These are phyloP conservation scores for Perithous albicinctus DNA, from an alignment of 2,888 invertebrate species.

Conservation along the genomic window DNA sequence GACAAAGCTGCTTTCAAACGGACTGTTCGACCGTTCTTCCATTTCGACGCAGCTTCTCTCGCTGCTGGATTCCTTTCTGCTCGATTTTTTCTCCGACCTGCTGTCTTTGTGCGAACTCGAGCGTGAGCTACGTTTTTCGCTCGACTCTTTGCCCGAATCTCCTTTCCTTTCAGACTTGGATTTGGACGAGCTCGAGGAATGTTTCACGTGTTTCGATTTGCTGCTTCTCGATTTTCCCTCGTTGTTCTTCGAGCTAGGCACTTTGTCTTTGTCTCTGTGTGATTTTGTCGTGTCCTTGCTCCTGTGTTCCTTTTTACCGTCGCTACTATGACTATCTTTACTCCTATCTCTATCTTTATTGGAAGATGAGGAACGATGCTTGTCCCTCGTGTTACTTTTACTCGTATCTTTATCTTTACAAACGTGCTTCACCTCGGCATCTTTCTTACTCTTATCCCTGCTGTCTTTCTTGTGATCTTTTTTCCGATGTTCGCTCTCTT, in stretches of 20 bases:
- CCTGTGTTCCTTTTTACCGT: slow-evolving; percentile 68
- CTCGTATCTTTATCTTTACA: slow-evolving; percentile 80
- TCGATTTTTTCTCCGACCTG: slow-evolving; percentile 73
- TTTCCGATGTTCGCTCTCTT: slow-evolving; percentile 59
- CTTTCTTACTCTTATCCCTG: slow-evolving; percentile 68
- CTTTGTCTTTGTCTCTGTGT: slow-evolving; percentile 71
- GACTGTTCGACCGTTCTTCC: slow-evolving; percentile 73
- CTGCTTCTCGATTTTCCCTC: slow-evolving; percentile 64
- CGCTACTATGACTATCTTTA: slow-evolving; percentile 70
- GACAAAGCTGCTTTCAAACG: slow-evolving; percentile 69
- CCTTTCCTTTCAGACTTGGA: slow-evolving; percentile 71
- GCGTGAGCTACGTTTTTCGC: slow-evolving; percentile 68
- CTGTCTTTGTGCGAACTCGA: slow-evolving; percentile 77
- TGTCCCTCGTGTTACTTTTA: slow-evolving; percentile 72
- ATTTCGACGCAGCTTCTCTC: slow-evolving; percentile 72
- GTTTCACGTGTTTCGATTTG: slow-evolving; percentile 75
- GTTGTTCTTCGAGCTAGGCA: slow-evolving; percentile 68
- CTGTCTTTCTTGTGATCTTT: slow-evolving; percentile 69
- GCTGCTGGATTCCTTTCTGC: slow-evolving; percentile 73
- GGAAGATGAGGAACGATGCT: slow-evolving; percentile 74
- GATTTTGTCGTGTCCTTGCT: slow-evolving; percentile 68
- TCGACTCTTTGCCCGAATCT: slow-evolving; percentile 75
- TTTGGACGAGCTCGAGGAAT: slow-evolving; percentile 76
- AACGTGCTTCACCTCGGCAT: slow-evolving; percentile 77
- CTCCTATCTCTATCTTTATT: slow-evolving; percentile 74